phyloP scores from a whole-genome alignment of 2,113 vertebrate genomes.

The Verasper variegatus region DNA sequence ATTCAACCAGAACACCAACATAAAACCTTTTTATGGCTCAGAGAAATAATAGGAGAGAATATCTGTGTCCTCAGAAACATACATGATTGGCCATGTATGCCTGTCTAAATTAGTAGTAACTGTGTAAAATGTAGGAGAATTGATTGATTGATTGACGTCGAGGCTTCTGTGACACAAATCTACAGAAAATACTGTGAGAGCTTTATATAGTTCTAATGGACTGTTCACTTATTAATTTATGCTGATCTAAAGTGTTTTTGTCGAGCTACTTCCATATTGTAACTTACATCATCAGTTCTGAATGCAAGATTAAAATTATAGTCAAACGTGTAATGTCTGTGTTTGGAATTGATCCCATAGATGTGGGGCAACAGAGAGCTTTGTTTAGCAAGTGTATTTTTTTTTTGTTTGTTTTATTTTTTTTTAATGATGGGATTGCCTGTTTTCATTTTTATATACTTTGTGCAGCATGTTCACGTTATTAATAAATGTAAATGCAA shows the following conservation, averaged over 20 bases:
- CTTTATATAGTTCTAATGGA: conserved; percentile 57
- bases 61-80: background rate
- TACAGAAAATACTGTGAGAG: conserved; percentile 62
- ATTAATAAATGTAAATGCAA: conserved; percentile 78
- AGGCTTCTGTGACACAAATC: conserved; percentile 37
- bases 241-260: conserved; percentile 48
- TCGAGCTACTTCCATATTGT: conserved; percentile 55
- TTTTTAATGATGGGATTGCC: conserved; percentile 47
- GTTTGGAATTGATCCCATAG: conserved; percentile 61
- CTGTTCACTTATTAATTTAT: conserved; percentile 67
- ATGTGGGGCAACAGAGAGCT: conserved; percentile 16
- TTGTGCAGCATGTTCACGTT: conserved; percentile 82
- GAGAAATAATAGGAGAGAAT: background rate
- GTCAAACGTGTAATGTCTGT: conserved; percentile 68
- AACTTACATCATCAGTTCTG: conserved; percentile 45
- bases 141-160: conserved; percentile 28
- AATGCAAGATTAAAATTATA: conserved; percentile 68
- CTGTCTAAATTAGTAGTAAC: conserved; percentile 22
- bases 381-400: conserved; percentile 30
- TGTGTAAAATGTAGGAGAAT: background rate
- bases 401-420: conserved; percentile 19
- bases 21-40: conserved; percentile 32
- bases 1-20: conserved; percentile 7
- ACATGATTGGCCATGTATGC: conserved; percentile 1
- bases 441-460: conserved; percentile 65